Evolutionary conservation across 2,888 invertebrate genomes (phyloP).

Genomic region (Cephus spinipes): DNA sequence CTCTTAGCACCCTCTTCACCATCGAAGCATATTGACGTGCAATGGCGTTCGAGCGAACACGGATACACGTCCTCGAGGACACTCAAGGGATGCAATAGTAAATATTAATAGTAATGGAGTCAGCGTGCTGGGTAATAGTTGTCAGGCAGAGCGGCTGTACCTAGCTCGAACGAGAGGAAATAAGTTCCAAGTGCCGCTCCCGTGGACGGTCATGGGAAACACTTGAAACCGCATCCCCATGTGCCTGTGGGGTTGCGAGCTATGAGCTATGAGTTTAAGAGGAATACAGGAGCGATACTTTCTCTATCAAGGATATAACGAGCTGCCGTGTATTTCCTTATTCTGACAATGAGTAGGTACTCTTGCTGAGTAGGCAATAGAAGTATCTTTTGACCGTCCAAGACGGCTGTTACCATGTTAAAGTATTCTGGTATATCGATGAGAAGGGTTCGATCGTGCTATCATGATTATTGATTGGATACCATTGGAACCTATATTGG

Average conservation of each 20-base stretch:
- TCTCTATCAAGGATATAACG: neutral
- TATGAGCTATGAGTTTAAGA: neutral
- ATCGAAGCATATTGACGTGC: slow-evolving; percentile 61
- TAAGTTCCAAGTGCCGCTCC: neutral
- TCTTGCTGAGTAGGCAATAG: neutral
- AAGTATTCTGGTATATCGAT: neutral
- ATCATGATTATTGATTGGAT: neutral
- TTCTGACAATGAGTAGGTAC: neutral
- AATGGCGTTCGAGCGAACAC: slow-evolving; percentile 53
- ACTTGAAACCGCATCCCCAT: slow-evolving; percentile 48
- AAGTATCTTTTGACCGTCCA: neutral
- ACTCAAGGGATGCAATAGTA: slow-evolving; percentile 51
- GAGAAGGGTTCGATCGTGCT: neutral
- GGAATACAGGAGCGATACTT: neutral
- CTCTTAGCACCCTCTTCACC: slow-evolving; percentile 42
- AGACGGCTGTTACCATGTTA: neutral
- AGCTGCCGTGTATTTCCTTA: neutral
- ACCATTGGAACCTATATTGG: neutral
- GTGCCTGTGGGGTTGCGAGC: neutral
- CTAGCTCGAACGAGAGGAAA: slow-evolving; percentile 13
- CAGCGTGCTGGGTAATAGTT: slow-evolving; percentile 48
- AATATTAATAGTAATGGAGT: slow-evolving; percentile 52
- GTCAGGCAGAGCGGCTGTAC: slow-evolving; percentile 37
- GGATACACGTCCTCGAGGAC: slow-evolving; percentile 48
- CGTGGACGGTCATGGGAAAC: slow-evolving; percentile 60